A percentile compares a stretch with the other conserved stretches of the same genome.
Conservation (phyloP, 2,888 invertebrate genomes). For the Agelastica alni region DNA sequence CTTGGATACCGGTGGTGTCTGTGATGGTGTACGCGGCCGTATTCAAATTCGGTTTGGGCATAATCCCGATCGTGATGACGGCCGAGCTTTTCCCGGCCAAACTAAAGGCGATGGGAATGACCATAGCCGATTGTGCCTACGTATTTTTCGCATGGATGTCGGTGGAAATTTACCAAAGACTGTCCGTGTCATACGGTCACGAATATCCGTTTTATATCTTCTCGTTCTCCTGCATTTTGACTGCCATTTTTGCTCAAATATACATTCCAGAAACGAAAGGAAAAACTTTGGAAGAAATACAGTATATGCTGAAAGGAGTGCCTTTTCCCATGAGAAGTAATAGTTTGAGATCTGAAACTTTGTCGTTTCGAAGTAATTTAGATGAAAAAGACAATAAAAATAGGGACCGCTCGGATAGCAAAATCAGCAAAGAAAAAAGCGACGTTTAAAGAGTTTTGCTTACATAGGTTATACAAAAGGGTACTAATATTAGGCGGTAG, state of each 20-base stretch:
- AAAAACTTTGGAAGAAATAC: conserved; percentile 52
- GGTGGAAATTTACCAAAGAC: conserved; percentile 47
- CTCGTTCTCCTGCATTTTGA: conserved; percentile 45
- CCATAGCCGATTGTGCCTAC: conserved; percentile 51
- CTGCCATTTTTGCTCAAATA: conserved; percentile 48
- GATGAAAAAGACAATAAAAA: conserved; percentile 15
- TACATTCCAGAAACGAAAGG: conserved; percentile 52
- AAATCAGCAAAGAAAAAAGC: not conserved
- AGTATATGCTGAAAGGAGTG: conserved; percentile 49
- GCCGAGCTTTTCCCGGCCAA: conserved; percentile 54
- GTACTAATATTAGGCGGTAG: no score
- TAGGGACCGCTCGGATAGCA: not conserved
- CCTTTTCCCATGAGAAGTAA: conserved; percentile 32
- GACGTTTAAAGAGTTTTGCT: no score
- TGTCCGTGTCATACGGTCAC: conserved; percentile 43
- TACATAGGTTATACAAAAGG: no score
- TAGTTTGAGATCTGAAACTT: conserved; percentile 26
- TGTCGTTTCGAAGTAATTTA: conserved; percentile 10
- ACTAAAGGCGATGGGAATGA: conserved; percentile 54
- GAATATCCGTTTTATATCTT: conserved; percentile 52
- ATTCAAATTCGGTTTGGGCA: conserved; percentile 52
- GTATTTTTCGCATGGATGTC: conserved; percentile 49
- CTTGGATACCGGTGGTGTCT: conserved; percentile 44
- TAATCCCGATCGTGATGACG: conserved; percentile 53
- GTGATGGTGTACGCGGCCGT: conserved; percentile 52